A percentile compares a stretch with the other conserved stretches of the same genome.
phyloP scores from a whole-genome alignment of 2,888 invertebrate genomes.

The Drosophila meridionalis region DNA sequence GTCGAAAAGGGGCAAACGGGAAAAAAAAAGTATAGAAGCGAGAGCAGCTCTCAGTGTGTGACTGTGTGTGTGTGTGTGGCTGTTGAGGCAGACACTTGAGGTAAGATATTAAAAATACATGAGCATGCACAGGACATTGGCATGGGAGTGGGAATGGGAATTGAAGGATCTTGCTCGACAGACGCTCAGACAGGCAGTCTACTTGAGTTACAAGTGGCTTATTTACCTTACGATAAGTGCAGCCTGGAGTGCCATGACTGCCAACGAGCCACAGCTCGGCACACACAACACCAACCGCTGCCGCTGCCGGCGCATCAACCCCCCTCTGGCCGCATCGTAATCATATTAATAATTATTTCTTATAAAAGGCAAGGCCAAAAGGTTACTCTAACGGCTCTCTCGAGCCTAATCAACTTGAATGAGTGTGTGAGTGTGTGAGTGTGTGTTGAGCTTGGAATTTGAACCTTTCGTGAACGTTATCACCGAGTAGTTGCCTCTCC shows the following conservation, averaged over 20 bases:
- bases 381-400: conserved; percentile 64
- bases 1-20: conserved; percentile 63
- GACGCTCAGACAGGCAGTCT: conserved; percentile 48
- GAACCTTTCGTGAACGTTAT: conserved; percentile 23
- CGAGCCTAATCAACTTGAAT: conserved; percentile 69
- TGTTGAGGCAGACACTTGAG: conserved; percentile 74
- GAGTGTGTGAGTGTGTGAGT: conserved; percentile 22
- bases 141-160: conserved; percentile 21
- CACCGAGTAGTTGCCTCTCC: conserved; percentile 22
- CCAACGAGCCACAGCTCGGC: conserved; percentile 42
- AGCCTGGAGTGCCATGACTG: conserved; percentile 76
- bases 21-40: conserved; percentile 16
- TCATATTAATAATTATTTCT: conserved; percentile 80
- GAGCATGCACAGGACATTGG: conserved; percentile 49
- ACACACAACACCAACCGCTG: conserved; percentile 7
- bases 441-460: conserved; percentile 15
- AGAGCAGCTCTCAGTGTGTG: conserved; percentile 29
- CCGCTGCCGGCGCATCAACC: background rate
- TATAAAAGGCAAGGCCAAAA: conserved; percentile 46
- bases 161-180: conserved; percentile 35
- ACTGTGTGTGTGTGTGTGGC: conserved; percentile 24
- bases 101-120: conserved; percentile 80
- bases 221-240: conserved; percentile 80
- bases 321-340: conserved; percentile 43
- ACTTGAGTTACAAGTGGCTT: conserved; percentile 80